Evolutionary conservation across 2,888 invertebrate genomes (phyloP), one percentile per base, ranked within the genome.

Genomic region (Brachycybe producta): DNA sequence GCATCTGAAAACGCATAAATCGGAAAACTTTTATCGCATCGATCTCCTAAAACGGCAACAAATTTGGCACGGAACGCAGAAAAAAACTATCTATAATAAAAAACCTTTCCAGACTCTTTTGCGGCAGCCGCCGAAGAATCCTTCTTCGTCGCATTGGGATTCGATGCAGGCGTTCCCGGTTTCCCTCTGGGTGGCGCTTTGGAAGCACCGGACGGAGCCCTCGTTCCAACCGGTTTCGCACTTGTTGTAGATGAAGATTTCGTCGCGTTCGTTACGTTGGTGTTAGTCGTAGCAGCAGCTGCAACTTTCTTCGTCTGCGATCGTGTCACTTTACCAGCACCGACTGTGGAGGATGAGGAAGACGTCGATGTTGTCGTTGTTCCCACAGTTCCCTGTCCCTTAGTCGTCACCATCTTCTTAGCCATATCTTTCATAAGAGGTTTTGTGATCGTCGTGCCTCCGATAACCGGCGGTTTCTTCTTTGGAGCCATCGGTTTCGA

Each of bases 221-320:
- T 11, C 32, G 11, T 32, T 32, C 32, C 32, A n/a, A 11, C n/a
- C 32, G 11, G 11, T 11, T 32, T n/a, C 11, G 11, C 32, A n/a
- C 32, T n/a, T 11, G 32, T 32, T 11, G 32, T 32, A 32, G n/a
- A 21, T 8, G 40, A 11, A 17, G 49, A 23, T 41, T 49, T 49
- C n/a, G 8, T 34, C 21, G 24, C 32, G 15, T 43, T 43, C 5
- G 46, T 45, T 45, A 21, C 32, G 23, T 40, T 19, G 23, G 41
- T 15, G 5, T 30, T 40, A 11, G 24, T 40, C 11, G 2, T 13
- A 24, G 19, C 15, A 26, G 7, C 15, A 3, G 21, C 26, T 23
- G 17, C 48, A 23, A 24, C 26, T 34, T 45, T 45, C 35, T 45
- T 45, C n/a, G 35, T 21, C 15, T 45, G 46, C 34, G 35, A 21